A percentile compares a stretch with the other conserved stretches of the same genome.
phyloP scores from a whole-genome alignment of 37 sponge, comb jelly and placozoan genomes.

The Diacarnus erythraeanus region DNA sequence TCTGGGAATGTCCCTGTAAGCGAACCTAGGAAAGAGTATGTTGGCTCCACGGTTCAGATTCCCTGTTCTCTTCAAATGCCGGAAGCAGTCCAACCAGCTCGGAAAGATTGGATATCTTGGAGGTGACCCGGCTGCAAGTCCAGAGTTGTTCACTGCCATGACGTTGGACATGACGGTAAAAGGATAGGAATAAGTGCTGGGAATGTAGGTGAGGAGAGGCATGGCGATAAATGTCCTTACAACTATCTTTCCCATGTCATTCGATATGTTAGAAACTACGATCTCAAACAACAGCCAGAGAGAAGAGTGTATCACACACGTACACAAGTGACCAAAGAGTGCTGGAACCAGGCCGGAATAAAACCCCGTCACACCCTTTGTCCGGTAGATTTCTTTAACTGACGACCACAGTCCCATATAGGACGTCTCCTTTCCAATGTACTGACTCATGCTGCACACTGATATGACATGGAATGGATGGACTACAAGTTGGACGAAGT shows the following conservation, averaged over 20 bases:
- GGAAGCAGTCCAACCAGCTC: constrained; percentile 42
- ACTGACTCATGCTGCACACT: constrained; percentile 52
- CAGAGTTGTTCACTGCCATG: constrained; percentile 35
- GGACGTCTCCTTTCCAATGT: constrained; percentile 51
- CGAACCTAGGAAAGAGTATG: constrained; percentile 44
- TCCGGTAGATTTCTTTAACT: constrained; percentile 31
- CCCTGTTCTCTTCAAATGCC: constrained; percentile 7
- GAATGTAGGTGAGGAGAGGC: constrained; percentile 29
- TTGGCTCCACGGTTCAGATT: constrained; percentile 32
- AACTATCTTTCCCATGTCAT: constrained; percentile 13
- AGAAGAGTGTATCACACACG: constrained; percentile 9
- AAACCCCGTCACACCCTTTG: constrained; percentile 55
- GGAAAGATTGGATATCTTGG: constrained; percentile 12
- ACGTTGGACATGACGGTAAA: constrained; percentile 36
- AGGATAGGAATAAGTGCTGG: constrained; percentile 50
- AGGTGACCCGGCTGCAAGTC: constrained; percentile 21
- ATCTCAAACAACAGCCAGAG: constrained; percentile 29
- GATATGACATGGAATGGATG: constrained; percentile 56
- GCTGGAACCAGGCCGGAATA: constrained; percentile 56
- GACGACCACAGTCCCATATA: constrained; percentile 26
- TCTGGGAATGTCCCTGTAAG: constrained; percentile 12
- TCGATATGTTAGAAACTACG: not conserved
- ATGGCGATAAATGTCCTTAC: constrained; percentile 6
- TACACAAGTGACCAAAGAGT: constrained; percentile 15
- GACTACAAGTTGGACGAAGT: constrained; percentile 4